Evolutionary conservation across 2,888 invertebrate genomes (phyloP), one percentile per base, ranked within the genome.

Genomic region (Sepioteuthis lessoniana): DNA sequence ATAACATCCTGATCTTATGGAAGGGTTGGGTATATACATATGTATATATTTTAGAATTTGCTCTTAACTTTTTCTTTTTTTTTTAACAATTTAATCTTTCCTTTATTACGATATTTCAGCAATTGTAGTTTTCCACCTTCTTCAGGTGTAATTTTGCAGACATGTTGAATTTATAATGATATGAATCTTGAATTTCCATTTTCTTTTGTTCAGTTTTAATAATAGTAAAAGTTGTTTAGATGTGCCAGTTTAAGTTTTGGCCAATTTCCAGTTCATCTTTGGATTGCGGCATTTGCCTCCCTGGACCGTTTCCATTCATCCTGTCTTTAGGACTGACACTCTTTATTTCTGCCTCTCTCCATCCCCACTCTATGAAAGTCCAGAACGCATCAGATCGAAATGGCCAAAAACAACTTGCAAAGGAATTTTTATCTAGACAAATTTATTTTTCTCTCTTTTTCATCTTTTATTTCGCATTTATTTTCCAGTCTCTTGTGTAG

Each of bases 201-300:
- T n/a, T 10, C 19, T 76, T 76, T 76, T n/a, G n/a, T 76, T 76
- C 4, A 19, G 76, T 76, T 76, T 76, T 76, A 76, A 76, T 76
- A 76, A 35, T 76, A 76, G n/a, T 21, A 28, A 76, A 76, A n/a
- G n/a, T 76, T n/a, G n/a, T 35, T 76, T 76, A n/a, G n/a, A 76
- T 76, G 76, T 76, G n/a, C 35, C 76, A 35, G 76, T 35, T 76
- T 76, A 76, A 76, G n/a, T 76, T 76, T 76, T 76, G 76, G 76
- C 76, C 13, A n/a, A 16, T 76, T 76, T 76, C 76, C 76, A 76
- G 76, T 76, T 76, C 76, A 76, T 76, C 60, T 76, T 76, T 76
- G 76, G 76, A 76, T 76, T 76, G 76, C 76, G 76, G 76, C n/a
- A 76, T 76, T 76, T 76, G n/a, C 76, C n/a, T 76, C 76, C n/a